phyloP scores from a whole-genome alignment of 2,113 vertebrate genomes.

The Aegithalos caudatus region DNA sequence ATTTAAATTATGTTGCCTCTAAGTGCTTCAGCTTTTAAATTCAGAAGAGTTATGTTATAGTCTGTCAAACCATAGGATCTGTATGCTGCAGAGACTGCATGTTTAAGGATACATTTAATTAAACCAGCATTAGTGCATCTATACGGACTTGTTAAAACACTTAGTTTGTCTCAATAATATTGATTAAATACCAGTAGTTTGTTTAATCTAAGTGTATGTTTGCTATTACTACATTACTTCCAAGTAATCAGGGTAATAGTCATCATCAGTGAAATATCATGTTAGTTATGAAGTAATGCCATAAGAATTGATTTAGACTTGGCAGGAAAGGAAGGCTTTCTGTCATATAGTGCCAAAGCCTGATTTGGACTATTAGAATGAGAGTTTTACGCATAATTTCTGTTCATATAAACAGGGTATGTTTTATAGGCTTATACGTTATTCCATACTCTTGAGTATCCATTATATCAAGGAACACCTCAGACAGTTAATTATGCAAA shows the following conservation, averaged over 20 bases:
- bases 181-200: slow-evolving; percentile 80
- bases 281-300: slow-evolving; percentile 90
- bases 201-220: slow-evolving; percentile 85
- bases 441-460: slow-evolving; percentile 48
- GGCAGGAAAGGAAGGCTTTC: slow-evolving; percentile 59
- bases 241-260: slow-evolving; percentile 87
- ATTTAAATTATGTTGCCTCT: background rate
- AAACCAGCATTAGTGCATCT: slow-evolving; percentile 72
- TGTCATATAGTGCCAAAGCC: slow-evolving; percentile 51
- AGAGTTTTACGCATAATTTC: slow-evolving; percentile 64
- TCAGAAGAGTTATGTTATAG: background rate
- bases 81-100: background rate
- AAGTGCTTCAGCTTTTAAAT: slow-evolving; percentile 16
- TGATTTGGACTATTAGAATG: slow-evolving; percentile 56
- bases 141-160: slow-evolving; percentile 77
- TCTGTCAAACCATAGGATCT: background rate
- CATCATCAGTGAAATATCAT: slow-evolving; percentile 84
- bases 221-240: slow-evolving; percentile 80
- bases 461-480: slow-evolving; percentile 69
- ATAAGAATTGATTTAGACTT: slow-evolving; percentile 93
- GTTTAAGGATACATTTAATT: slow-evolving; percentile 71
- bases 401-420: slow-evolving; percentile 53
- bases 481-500: slow-evolving; percentile 79
- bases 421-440: slow-evolving; percentile 70
- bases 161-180: slow-evolving; percentile 81